Evolutionary conservation across 2,113 vertebrate genomes (phyloP).

Genomic region (Pontoporia blainvillei): DNA sequence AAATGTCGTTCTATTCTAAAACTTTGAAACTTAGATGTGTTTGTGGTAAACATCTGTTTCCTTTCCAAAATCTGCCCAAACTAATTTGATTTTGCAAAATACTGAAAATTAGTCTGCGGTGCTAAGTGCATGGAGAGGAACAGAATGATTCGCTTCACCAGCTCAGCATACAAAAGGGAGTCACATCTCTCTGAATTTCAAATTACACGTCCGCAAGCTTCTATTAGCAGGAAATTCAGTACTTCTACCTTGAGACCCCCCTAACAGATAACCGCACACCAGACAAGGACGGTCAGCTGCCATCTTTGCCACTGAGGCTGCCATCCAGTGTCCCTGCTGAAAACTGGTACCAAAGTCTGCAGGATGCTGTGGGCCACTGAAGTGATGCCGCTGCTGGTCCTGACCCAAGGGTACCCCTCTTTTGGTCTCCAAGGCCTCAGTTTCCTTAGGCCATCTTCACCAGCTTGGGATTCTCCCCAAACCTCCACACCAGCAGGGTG

Average conservation of each 20-base stretch:
- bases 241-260: background rate
- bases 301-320: background rate
- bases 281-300: background rate
- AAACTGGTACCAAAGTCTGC: background rate
- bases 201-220: background rate
- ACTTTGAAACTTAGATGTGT: background rate
- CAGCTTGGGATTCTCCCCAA: background rate
- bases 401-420: background rate
- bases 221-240: background rate
- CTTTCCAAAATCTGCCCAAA: background rate
- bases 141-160: fast-evolving
- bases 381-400: background rate
- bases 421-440: background rate
- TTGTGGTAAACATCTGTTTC: background rate
- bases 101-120: background rate
- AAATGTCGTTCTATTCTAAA: background rate
- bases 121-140: background rate
- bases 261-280: fast-evolving
- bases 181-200: background rate
- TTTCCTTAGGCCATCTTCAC: background rate
- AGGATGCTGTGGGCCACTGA: background rate
- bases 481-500: background rate
- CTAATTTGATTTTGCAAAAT: background rate
- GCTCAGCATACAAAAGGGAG: background rate
- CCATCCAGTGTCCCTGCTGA: background rate